Base-by-base conservation (phyloP, 1,140 invertebrate genomes). In the Drosophila lacteicornis region DNA sequence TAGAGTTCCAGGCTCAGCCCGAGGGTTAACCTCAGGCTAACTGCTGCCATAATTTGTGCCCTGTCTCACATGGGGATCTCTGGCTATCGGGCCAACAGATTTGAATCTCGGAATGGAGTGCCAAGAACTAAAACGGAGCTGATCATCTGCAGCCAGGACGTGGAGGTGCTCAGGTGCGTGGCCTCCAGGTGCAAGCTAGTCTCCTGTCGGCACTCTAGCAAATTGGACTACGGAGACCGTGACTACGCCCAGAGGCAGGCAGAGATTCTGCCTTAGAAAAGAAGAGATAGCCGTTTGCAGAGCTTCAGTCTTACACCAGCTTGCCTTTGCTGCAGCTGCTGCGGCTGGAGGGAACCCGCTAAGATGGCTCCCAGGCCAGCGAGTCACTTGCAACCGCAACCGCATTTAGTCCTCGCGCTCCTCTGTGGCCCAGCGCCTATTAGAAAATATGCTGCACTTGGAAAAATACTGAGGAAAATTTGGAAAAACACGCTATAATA, bases 301-400 rank as follows among this genome's bases (percentile, higher is more conserved):
- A 51, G 47, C 30, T 65, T 27, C 30, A 43, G 71, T 51, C 33
- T 30, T 25, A 3, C 11, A 3, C 25, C 27, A 49, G 63, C n/a
- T 61, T 11, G 51, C 40, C 43, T 53, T 47, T 78, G 43, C 17
- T 59, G 65, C 73, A 55, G 68, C 43, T 82, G 62, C 62, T 57
- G 61, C 11, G 66, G 75, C 68, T 15, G 15, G 5, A 13, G 62
- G 50, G 49, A 19, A 55, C 22, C 33, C 40, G 65, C 67, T 83
- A 83, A 86, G 84, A 83, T 66, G 71, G 42, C 62, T 60, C 63
- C 75, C 83, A 80, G 84, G 83, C 61, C 71, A 62, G 49, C n/a
- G 63, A 75, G 80, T 87, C 80, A 88, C 63, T 83, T 27, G 66
- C 61, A 78, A 67, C 76, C 79, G 62, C 83, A 82, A 80, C 83